These are phyloP conservation scores for Coilia nasus DNA, from an alignment of 2,797 vertebrate genomes.

Conservation along the genomic window DNA sequence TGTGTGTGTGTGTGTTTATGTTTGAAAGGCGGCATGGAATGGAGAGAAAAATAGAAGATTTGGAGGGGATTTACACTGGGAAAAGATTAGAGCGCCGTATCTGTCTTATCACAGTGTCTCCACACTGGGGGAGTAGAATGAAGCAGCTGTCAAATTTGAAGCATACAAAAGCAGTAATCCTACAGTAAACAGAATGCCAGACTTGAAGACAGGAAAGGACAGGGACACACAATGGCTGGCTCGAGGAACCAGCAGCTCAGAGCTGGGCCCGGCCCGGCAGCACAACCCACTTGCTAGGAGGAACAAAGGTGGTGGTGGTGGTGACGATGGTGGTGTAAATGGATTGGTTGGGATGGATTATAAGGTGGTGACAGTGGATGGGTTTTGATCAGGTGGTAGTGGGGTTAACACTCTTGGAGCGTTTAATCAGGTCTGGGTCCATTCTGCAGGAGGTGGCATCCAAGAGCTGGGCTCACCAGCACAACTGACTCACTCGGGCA, in stretches of 20 bases:
- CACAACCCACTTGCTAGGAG: not conserved
- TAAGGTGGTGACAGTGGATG: conserved; percentile 43
- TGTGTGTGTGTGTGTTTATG: not conserved
- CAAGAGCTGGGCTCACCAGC: too few relatives aligned
- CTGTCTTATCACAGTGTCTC: conserved; percentile 78
- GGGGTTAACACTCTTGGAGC: too few relatives aligned
- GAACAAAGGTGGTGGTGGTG: not conserved
- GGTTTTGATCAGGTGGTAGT: conserved; percentile 62
- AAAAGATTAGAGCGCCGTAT: conserved; percentile 81
- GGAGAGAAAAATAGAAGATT: conserved; percentile 71
- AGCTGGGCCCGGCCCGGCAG: conserved; percentile 12
- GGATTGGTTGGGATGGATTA: too few relatives aligned
- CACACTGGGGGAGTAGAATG: conserved; percentile 78
- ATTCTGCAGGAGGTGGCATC: too few relatives aligned
- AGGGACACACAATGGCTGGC: conserved; percentile 24
- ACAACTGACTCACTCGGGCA: too few relatives aligned
- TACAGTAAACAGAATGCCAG: conserved; percentile 78
- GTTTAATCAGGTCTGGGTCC: too few relatives aligned
- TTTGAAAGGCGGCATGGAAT: conserved; percentile 42
- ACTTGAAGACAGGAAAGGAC: conserved; percentile 59
- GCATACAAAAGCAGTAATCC: conserved; percentile 82
- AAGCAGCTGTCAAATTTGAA: conserved; percentile 83
- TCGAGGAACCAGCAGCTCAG: conserved; percentile 27
- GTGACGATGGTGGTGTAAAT: not conserved
- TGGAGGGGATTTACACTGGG: conserved; percentile 79